Conservation (phyloP, 2,797 vertebrate species). For the Chromobotia macracanthus region DNA sequence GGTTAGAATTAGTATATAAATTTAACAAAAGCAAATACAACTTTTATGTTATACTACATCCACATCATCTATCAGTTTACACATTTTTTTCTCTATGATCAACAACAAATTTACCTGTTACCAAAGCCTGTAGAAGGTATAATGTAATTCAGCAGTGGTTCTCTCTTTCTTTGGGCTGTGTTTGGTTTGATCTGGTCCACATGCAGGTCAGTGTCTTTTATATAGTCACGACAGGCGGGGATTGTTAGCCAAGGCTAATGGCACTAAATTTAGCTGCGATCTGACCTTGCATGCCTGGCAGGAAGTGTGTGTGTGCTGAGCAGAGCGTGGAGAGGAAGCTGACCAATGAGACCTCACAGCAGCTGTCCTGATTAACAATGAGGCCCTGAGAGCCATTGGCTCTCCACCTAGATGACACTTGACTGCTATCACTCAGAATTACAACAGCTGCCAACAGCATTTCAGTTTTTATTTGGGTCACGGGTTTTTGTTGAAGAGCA, state of each 20-base stretch:
- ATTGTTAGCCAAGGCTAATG: constrained; percentile 62
- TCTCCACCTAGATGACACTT: constrained; percentile 43
- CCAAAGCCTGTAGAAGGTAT: constrained; percentile 8
- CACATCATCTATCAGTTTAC: too few relatives aligned
- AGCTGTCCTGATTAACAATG: constrained; percentile 76
- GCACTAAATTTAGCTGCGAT: constrained; percentile 75
- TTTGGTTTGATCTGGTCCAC: constrained; percentile 51
- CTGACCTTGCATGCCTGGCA: constrained; percentile 67
- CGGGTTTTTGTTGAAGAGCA: constrained; percentile 19
- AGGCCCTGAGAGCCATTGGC: constrained; percentile 58
- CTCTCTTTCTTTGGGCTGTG: constrained; percentile 31
- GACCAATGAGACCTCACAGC: constrained; percentile 64
- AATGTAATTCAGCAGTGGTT: neutral
- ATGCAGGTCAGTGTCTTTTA: constrained; percentile 70
- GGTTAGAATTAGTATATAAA: too few relatives aligned
- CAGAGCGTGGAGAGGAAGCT: constrained; percentile 55
- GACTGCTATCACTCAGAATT: constrained; percentile 12
- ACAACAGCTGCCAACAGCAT: constrained; percentile 42
- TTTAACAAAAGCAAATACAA: too few relatives aligned
- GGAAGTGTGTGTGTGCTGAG: constrained; percentile 63
- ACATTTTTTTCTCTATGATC: too few relatives aligned
- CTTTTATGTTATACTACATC: too few relatives aligned
- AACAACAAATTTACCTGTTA: constrained; percentile 53
- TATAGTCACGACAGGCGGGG: constrained; percentile 54
- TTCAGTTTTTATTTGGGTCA: constrained; percentile 8